Conservation (phyloP, 2,888 invertebrate species). For the Lepetodrilus schrolli region DNA sequence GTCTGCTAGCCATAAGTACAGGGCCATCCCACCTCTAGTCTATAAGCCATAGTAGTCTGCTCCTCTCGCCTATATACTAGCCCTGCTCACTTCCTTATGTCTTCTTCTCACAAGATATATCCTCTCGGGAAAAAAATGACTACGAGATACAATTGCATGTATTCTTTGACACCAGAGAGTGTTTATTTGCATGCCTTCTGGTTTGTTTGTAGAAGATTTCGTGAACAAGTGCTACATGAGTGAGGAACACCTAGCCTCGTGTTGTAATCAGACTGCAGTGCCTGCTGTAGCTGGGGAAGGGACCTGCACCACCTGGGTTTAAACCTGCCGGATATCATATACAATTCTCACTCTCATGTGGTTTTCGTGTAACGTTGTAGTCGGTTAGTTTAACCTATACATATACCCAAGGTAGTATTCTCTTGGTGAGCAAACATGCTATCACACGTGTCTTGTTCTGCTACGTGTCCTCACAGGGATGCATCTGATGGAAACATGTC, state of each 20-base stretch:
- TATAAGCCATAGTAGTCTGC: not conserved
- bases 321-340: not conserved
- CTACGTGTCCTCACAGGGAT: too few species aligned
- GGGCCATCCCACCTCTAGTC: not conserved
- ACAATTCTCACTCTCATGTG: not conserved
- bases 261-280: not conserved
- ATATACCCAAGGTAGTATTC: not conserved
- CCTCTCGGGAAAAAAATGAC: constrained; percentile 1
- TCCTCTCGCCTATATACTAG: not conserved
- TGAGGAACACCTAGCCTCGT: not conserved
- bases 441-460: too few species aligned
- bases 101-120: too few species aligned
- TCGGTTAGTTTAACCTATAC: constrained; percentile 2
- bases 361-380: not conserved
- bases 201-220: constrained; percentile 19
- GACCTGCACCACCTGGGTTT: constrained; percentile 9
- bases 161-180: constrained; percentile 14
- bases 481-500: too few species aligned
- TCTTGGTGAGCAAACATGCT: not conserved
- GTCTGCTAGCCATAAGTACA: not conserved
- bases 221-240: constrained; percentile 8
- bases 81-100: not conserved
- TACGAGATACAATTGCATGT: constrained; percentile 21
- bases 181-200: constrained; percentile 26
- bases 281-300: not conserved